phyloP scores from a whole-genome alignment of 1,140 invertebrate species.

The Ylistrum balloti region DNA sequence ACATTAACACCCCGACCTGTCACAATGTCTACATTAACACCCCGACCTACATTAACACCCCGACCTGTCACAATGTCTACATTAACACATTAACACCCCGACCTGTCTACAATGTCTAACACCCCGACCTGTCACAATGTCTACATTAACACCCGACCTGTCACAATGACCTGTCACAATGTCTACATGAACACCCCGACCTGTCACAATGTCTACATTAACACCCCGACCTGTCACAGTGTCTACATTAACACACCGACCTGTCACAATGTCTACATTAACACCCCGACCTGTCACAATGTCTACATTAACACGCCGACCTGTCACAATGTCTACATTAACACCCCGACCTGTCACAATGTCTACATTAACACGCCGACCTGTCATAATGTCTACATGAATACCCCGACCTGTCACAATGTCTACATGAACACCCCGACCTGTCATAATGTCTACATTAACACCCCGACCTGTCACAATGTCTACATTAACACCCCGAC shows the following conservation, averaged over 20 bases:
- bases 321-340: no score
- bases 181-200: not conserved
- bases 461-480: not conserved
- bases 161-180: no score
- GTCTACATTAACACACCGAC: no score
- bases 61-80: no score
- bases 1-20: no score
- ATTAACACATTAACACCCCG: not conserved
- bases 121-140: not conserved
- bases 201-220: not conserved
- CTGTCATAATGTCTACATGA: not conserved
- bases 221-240: no score
- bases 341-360: not conserved
- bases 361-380: not conserved
- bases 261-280: not conserved
- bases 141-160: no score
- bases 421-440: not conserved
- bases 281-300: not conserved
- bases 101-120: not conserved
- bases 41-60: no score
- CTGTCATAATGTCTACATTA: not conserved
- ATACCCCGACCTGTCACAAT: not conserved
- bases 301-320: no score
- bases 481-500: not conserved
- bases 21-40: no score